Base-by-base conservation (phyloP, 2,113 vertebrate genomes). In the Corythornis vintsioides region DNA sequence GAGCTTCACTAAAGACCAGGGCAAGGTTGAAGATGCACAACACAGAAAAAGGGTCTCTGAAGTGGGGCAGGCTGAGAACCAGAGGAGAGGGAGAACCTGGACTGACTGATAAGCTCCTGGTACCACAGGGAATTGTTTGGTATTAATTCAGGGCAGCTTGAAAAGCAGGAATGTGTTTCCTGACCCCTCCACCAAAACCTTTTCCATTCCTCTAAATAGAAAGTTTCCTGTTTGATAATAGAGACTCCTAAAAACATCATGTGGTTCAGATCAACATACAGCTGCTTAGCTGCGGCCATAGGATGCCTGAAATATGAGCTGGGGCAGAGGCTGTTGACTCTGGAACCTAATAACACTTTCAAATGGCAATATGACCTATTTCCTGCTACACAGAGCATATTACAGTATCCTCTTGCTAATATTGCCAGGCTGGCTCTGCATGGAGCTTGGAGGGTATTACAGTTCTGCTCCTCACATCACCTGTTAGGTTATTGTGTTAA, bases 191-290 rank as follows among this genome's bases (percentile, higher is more conserved):
- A 48, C 53, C 88, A 31, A 64, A 74, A 12, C 65, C 18, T 69
- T 29, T 91, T 72, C 73, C 4, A 9, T 86, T 90, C 8, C 88
- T 88, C 35, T 81, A 75, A 90, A 93, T 88, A 95, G 76, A 86
- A 95, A 75, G n/a, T 88, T 91, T 94, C 86, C 92, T 91, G 90
- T 56, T 91, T 93, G 88, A 92, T 88, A 86, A 86, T 9, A 52
- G 92, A 72, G 63, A 22, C 61, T 64, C 55, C 66, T 64, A 56
- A 90, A 95, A 94, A 67, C 61, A 12, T 83, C 24, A 4, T 22
- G 65, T 74, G 66, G 80, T 43, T 72, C 88, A 72, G 70, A 73
- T 86, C 86, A 75, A 10, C 13, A 3, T 64, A 33, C 80, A 93
- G 90, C 83, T 93, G 88, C 77, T 71, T 4, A 65, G 70, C 88